Base-by-base conservation (phyloP, 2,888 invertebrate genomes). In the Torymus auratus region DNA sequence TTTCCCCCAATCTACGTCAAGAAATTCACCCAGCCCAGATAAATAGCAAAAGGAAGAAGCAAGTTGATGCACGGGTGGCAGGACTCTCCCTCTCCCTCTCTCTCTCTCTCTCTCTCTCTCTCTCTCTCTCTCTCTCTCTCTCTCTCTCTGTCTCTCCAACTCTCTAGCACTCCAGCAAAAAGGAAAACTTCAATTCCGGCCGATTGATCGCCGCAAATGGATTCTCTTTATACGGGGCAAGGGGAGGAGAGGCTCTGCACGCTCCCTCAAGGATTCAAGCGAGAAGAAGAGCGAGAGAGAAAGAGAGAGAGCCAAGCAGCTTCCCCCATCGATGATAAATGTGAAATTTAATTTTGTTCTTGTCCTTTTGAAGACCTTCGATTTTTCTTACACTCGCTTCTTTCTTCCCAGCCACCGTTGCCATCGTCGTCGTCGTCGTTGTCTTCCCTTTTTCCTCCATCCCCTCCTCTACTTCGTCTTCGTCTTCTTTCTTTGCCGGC, bases 311-410 rank as follows among this genome's bases (percentile, higher is more conserved):
- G 4, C 17, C 11, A 1, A 7, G 60, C 12, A 12, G 52, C 60
- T 50, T 41, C 5, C n/a, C 52, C 5, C 28, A 55, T 55, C 53
- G 55, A 72, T 62, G 72, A 72, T 62, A 72, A 72, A 72, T 62
- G 62, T 55, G 52, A 62, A 62, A 72, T 62, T 62, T 28, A 62
- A 61, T 55, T 53, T 62, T 41, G 50, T 50, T 50, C 50, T 61
- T 15, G 15, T 70, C 41, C 70, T 50, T 60, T 60, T 41, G 10
- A 50, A 23, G 17, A 58, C 1, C n/a, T 12, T 56, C 28, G 15
- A 60, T 60, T 62, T 41, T 67, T 28, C 28, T 28, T 28, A 28
- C 28, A 28, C 28, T 28, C 28, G 5, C 28, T 28, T 28, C 28
- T 28, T 28, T 28, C 28, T 28, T 28, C 28, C 28, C 5, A 28